Evolutionary conservation across 2,888 invertebrate species (phyloP).

Genomic region (Trilocha varians): DNA sequence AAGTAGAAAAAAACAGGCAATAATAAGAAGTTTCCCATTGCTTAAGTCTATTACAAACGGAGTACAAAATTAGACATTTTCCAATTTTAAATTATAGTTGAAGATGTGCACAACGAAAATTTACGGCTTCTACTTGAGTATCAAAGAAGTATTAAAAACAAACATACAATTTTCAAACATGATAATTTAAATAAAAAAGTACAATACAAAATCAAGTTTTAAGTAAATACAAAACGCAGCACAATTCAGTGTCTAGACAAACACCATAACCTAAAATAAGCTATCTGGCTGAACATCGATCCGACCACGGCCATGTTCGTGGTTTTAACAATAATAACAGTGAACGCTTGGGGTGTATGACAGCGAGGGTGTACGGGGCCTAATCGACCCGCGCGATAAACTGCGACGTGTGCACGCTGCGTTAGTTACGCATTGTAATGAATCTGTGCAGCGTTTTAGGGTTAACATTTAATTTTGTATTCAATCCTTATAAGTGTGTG

Average conservation of each 20-base stretch:
- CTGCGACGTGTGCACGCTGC: slow-evolving; percentile 46
- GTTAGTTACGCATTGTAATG: slow-evolving; percentile 57
- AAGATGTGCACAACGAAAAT: no score
- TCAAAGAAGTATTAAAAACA: no score
- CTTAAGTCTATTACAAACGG: no score
- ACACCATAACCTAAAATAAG: not conserved
- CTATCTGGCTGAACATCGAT: not conserved
- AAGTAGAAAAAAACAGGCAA: no score
- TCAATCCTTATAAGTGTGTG: not conserved
- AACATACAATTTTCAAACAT: no score
- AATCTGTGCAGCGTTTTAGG: slow-evolving; percentile 53
- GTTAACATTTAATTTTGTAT: slow-evolving; percentile 20
- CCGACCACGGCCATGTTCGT: not conserved
- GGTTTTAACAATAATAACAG: slow-evolving; percentile 4
- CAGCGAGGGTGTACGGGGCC: slow-evolving; percentile 46
- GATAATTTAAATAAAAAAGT: no score
- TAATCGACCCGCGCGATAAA: slow-evolving; percentile 51
- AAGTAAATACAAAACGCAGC: no score
- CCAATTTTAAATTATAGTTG: no score
- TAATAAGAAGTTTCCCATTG: no score
- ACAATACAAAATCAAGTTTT: no score
- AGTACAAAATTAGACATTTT: no score
- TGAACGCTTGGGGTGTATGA: slow-evolving; percentile 2
- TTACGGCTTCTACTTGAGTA: no score
- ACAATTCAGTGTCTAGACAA: slow-evolving; percentile 6